Conservation (phyloP, 2,113 vertebrate species). For the Paramisgurnus dabryanus region DNA sequence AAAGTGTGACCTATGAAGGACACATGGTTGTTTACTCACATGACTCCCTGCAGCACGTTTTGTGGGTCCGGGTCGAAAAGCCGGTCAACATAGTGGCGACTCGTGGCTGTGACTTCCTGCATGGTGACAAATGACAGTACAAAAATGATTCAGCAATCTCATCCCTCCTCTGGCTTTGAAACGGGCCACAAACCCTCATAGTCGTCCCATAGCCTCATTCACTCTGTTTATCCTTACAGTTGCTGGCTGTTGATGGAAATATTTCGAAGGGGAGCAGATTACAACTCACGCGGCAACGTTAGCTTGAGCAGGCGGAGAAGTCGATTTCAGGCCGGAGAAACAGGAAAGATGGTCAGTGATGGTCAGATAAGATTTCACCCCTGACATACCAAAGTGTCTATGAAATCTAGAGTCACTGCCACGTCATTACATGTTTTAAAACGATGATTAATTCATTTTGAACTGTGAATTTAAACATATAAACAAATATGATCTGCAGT, state of each 20-base stretch:
- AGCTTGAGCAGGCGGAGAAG: neutral
- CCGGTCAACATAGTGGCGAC: conserved; percentile 98
- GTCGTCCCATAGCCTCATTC: conserved; percentile 41
- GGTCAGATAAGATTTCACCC: neutral
- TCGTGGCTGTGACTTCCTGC: conserved; percentile 97
- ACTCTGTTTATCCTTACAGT: conserved; percentile 54
- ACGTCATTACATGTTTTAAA: neutral
- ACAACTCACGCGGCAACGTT: neutral
- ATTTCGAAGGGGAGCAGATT: conserved; percentile 21
- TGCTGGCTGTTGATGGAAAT: neutral
- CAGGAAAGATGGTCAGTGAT: neutral
- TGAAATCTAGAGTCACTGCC: neutral
- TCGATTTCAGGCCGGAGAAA: neutral
- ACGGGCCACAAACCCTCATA: neutral
- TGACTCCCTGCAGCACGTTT: conserved; percentile 98
- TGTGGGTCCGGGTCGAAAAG: conserved; percentile 98
- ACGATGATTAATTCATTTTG: neutral
- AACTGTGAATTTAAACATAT: no score
- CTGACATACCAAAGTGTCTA: neutral
- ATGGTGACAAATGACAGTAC: conserved; percentile 61
- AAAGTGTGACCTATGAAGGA: neutral
- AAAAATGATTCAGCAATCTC: conserved; percentile 39
- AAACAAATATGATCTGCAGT: neutral
- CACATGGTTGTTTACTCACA: conserved; percentile 82
- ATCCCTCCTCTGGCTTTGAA: neutral